A percentile compares a stretch with the other conserved stretches of the same genome.
Conservation (phyloP, 2,797 vertebrate genomes). For the Erethizon dorsatum region DNA sequence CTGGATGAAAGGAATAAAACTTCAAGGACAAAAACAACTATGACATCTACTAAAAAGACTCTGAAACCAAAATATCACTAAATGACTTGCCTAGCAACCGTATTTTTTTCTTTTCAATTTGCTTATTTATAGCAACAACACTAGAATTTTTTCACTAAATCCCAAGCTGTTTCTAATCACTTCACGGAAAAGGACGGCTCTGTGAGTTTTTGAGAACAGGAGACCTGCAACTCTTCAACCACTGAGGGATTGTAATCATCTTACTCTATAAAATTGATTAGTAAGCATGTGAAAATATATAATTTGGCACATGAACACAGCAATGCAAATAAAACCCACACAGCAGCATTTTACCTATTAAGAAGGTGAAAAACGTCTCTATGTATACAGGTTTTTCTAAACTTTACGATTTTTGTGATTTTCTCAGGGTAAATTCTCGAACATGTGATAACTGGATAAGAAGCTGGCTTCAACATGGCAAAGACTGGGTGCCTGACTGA, state of each 20-base stretch:
- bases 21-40: not conserved
- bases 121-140: conserved; percentile 18
- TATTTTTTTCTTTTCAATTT: conserved; percentile 54
- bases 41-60: conserved; percentile 5
- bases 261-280: conserved; percentile 51
- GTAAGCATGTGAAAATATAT: not conserved
- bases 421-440: conserved; percentile 47
- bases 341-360: not conserved
- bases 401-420: not conserved
- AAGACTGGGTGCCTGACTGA: not conserved
- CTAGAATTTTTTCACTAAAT: conserved; percentile 49
- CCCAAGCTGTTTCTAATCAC: conserved; percentile 37
- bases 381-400: not conserved
- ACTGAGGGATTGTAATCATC: conserved; percentile 8
- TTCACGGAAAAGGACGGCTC: conserved; percentile 54
- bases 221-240: conserved; percentile 26
- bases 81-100: not conserved
- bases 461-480: conserved; percentile 87
- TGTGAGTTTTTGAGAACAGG: not conserved
- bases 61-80: conserved; percentile 12
- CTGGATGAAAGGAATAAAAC: conserved; percentile 29
- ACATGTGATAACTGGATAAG: not conserved
- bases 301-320: not conserved
- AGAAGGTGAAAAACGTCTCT: not conserved
- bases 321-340: conserved; percentile 18